Conservation (phyloP, 2,888 invertebrate species). For the Rhimphoctona megacephalus region DNA sequence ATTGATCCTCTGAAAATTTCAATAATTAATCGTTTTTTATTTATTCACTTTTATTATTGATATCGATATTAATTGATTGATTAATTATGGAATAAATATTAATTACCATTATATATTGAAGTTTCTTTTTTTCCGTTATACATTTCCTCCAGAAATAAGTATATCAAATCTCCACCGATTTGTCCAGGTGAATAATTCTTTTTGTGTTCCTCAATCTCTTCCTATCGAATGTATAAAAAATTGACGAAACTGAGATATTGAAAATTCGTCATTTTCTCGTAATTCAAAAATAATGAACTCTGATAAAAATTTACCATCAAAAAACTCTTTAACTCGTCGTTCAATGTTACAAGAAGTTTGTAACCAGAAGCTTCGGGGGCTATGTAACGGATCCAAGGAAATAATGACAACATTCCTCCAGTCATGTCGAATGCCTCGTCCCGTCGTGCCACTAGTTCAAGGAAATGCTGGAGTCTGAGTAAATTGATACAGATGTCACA, state of each 20-base stretch:
- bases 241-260: background rate
- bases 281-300: background rate
- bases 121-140: constrained; percentile 79
- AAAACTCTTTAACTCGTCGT: constrained; percentile 86
- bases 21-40: background rate
- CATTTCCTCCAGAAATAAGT: constrained; percentile 88
- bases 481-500: background rate
- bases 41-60: background rate
- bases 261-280: constrained; percentile 74
- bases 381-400: constrained; percentile 88
- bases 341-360: constrained; percentile 86
- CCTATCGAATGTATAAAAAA: constrained; percentile 76
- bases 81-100: background rate
- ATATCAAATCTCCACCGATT: constrained; percentile 87
- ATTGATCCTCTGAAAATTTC: constrained; percentile 87
- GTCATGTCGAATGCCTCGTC: constrained; percentile 84
- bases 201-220: constrained; percentile 87
- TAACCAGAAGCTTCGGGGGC: constrained; percentile 88
- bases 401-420: constrained; percentile 87
- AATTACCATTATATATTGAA: constrained; percentile 85
- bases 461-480: constrained; percentile 77
- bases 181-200: constrained; percentile 84
- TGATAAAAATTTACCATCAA: constrained; percentile 84
- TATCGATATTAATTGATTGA: constrained; percentile 67
- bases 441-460: constrained; percentile 78